Evolutionary conservation across 2,113 vertebrate genomes (phyloP).

Genomic region (Murina feae): DNA sequence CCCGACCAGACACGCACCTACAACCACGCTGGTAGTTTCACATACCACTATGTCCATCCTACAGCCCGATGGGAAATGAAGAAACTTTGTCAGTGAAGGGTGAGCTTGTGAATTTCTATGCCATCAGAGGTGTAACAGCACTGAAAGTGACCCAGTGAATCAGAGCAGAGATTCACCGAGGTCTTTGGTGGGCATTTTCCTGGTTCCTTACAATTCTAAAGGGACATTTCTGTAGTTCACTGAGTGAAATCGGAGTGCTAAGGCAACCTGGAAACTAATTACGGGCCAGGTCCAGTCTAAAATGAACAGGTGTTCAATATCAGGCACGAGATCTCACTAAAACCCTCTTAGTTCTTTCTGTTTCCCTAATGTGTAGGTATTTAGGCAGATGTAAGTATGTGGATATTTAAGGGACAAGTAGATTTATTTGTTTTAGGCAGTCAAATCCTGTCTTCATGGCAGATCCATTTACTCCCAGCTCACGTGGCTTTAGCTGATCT

Average conservation of each 20-base stretch:
- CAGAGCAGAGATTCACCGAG: not conserved
- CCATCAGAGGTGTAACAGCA: not conserved
- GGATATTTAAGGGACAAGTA: not conserved
- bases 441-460: not conserved
- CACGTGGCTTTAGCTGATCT: not conserved
- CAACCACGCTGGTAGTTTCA: not conserved
- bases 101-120: not conserved
- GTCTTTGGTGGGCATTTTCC: not conserved
- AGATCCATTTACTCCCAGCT: conserved; percentile 4
- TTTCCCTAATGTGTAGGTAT: not conserved
- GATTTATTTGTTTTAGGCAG: not conserved
- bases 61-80: not conserved
- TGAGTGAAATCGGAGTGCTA: not conserved
- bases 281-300: not conserved
- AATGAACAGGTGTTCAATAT: not conserved
- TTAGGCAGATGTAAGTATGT: not conserved
- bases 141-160: not conserved
- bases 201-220: not conserved
- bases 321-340: not conserved
- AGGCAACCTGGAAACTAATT: not conserved
- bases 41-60: not conserved
- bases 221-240: not conserved
- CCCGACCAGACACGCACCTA: not conserved
- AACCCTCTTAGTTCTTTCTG: conserved; percentile 15
- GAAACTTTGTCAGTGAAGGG: not conserved